Evolutionary conservation across 2,888 invertebrate genomes (phyloP).

Genomic region (Scaptomyza polygonia): DNA sequence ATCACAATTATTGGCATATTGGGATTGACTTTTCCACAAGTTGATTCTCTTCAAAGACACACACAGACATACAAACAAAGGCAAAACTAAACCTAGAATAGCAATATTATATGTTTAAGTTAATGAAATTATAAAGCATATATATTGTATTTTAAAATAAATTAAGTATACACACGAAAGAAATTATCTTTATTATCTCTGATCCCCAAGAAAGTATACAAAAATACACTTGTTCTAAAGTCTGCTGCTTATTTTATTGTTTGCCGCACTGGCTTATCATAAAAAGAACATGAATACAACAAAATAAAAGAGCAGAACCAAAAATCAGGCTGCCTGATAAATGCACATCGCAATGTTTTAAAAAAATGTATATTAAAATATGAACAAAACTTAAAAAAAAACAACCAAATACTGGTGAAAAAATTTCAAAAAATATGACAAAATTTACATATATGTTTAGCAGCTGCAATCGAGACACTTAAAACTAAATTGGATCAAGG

Average conservation of each 20-base stretch:
- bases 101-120: slow-evolving; percentile 75
- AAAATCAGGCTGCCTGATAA: slow-evolving; percentile 15
- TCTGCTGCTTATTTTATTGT: slow-evolving; percentile 33
- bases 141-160: slow-evolving; percentile 65
- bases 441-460: slow-evolving; percentile 15
- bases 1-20: slow-evolving; percentile 15
- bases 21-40: slow-evolving; percentile 16
- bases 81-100: slow-evolving; percentile 71
- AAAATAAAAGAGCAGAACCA: neutral
- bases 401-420: slow-evolving; percentile 8
- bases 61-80: slow-evolving; percentile 29
- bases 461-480: slow-evolving; percentile 29
- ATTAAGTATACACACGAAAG: slow-evolving; percentile 48
- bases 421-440: neutral
- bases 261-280: slow-evolving; percentile 6
- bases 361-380: slow-evolving; percentile 2
- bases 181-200: slow-evolving; percentile 2
- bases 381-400: neutral
- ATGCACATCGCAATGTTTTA: slow-evolving; percentile 1
- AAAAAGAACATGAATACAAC: neutral
- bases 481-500: slow-evolving; percentile 50
- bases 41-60: slow-evolving; percentile 43
- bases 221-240: neutral
- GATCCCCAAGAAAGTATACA: too few species aligned
- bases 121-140: slow-evolving; percentile 66